Conservation (phyloP, 2,113 vertebrate species). For the Fukomys damarensis region DNA sequence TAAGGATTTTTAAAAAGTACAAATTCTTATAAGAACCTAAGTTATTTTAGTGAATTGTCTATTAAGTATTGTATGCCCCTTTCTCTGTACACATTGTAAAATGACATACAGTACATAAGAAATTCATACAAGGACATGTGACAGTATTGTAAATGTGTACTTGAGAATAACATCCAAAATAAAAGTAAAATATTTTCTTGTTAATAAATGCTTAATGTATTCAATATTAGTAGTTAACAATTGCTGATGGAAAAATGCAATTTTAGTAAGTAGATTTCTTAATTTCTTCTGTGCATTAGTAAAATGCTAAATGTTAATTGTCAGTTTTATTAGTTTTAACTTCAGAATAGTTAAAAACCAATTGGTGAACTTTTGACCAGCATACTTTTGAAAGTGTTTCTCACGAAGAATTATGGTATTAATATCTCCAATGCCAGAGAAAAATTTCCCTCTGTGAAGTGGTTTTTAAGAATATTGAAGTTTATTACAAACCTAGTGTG, state of each 20-base stretch:
- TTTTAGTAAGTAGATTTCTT: background rate
- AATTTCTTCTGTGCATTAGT: background rate
- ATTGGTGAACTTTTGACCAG: background rate
- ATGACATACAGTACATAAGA: slow-evolving; percentile 80
- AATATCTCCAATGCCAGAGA: background rate
- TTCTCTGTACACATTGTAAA: slow-evolving; percentile 94
- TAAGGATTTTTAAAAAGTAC: slow-evolving; percentile 93
- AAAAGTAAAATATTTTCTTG: slow-evolving; percentile 94
- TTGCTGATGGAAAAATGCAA: slow-evolving; percentile 7
- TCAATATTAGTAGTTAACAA: slow-evolving; percentile 63
- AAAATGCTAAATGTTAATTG: background rate
- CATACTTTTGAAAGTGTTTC: too few relatives aligned
- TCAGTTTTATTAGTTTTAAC: background rate
- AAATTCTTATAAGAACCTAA: slow-evolving; percentile 89
- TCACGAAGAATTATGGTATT: background rate
- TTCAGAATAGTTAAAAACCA: background rate
- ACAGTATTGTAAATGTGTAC: slow-evolving; percentile 94
- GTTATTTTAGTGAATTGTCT: slow-evolving; percentile 95
- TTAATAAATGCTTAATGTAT: slow-evolving; percentile 83
- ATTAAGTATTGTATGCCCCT: slow-evolving; percentile 91
- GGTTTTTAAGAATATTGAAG: background rate
- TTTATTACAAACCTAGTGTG: background rate
- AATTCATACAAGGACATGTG: slow-evolving; percentile 89
- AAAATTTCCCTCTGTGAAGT: background rate
- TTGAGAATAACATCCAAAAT: slow-evolving; percentile 94